Evolutionary conservation across 1,140 invertebrate species (phyloP).

Genomic region (Neomicropteryx cornuta): DNA sequence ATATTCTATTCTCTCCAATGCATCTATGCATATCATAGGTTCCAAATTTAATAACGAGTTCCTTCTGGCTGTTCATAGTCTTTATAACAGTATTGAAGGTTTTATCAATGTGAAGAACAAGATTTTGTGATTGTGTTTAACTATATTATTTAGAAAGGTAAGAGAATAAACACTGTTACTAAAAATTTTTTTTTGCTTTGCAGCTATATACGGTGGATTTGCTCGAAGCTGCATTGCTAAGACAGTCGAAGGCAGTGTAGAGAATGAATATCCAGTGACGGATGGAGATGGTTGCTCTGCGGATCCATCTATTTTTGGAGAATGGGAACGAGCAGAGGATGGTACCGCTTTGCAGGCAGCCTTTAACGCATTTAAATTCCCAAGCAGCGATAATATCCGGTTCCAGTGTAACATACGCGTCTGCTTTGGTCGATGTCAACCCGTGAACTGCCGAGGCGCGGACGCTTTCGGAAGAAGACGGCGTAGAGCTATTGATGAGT

Average conservation of each 20-base stretch:
- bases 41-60: no score
- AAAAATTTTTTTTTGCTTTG: constrained; percentile 16
- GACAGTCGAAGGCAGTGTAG: constrained; percentile 73
- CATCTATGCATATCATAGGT: no score
- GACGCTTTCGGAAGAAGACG: constrained; percentile 77
- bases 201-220: constrained; percentile 89
- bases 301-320: constrained; percentile 83
- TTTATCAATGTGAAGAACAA: no score
- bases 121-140: no score
- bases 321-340: constrained; percentile 81
- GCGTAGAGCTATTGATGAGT: constrained; percentile 53
- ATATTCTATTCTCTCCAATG: no score
- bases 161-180: no score
- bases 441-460: constrained; percentile 83
- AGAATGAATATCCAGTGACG: constrained; percentile 87
- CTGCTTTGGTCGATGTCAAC: constrained; percentile 91
- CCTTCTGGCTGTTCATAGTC: no score
- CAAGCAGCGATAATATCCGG: constrained; percentile 84
- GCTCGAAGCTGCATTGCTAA: constrained; percentile 86
- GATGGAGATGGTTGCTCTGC: constrained; percentile 91
- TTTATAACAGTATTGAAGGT: no score
- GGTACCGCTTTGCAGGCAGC: constrained; percentile 71
- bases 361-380: constrained; percentile 95
- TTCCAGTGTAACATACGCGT: constrained; percentile 95
- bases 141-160: no score